Evolutionary conservation across 2,797 vertebrate genomes (phyloP), one percentile per base, ranked within the genome.

Genomic region (Argentina silus): DNA sequence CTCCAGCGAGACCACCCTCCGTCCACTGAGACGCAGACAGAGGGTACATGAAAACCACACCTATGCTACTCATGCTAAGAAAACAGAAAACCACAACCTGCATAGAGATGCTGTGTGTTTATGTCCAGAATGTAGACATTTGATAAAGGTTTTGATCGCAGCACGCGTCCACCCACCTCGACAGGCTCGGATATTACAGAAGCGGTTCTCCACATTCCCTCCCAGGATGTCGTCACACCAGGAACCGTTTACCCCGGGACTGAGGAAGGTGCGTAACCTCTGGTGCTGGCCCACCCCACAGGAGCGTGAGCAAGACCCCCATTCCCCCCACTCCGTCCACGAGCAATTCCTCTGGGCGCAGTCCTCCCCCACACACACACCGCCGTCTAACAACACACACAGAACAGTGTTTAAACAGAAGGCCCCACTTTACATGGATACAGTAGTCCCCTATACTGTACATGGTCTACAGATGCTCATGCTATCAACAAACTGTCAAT

Each of bases 1-100:
- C 95, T 96, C 96, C 96, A 98, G 19, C 84, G 91, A 5, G 96
- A 95, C 97, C 96, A 97, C 17, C 90, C 88, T 3, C 96, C 96
- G 0, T 96, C 91, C 84, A 96, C 97, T 97, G 78, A 10, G 11
- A 3, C 6, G 14, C 2, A 53, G 5, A 27, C n/a, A 45, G 6
- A 48, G 21, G 9, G 2, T 68, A 36, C 14, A 48, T 17, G 1
- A 50, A 12, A 17, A 44, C 45, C 15, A 15, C 10, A 53, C 14
- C 51, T 53, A 2, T 36, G 27, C 27, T 36, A 36, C 27, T 36
- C 27, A 36, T 36, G 27, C 27, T 36, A 2, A 2, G 27, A 36
- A 36, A 36, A 36, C 27, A 36, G 27, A 36, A 36, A 36, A 36
- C 27, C 27, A 2, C 27, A 36, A 36, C 27, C 27, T 4, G 4